Percentiles rank a stretch among this genome's conserved stretches.
These are phyloP conservation scores for Gallinago stenura DNA, from an alignment of 2,797 vertebrate genomes.

Conservation along the genomic window DNA sequence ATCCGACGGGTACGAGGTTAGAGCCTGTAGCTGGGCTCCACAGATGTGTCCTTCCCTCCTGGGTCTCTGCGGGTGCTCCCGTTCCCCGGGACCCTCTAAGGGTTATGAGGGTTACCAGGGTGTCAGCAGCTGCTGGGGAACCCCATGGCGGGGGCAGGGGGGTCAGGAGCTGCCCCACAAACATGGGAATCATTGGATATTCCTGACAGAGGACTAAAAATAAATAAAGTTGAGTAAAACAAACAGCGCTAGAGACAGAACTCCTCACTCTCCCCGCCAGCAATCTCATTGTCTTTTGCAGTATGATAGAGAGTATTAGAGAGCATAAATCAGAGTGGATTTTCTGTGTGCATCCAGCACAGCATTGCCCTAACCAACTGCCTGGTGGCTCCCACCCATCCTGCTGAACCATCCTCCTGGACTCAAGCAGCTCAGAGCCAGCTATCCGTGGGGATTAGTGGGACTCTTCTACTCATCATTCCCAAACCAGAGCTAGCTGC, in stretches of 20 bases:
- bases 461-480: not conserved
- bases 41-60: not conserved
- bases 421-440: not conserved
- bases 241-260: not conserved
- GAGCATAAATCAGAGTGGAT: not conserved
- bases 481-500: not conserved
- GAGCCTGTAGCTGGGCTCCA: not conserved
- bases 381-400: not conserved
- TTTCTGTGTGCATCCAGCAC: not conserved
- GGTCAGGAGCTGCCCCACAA: not conserved
- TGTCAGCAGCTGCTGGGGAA: not conserved
- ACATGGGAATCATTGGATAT: not conserved
- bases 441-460: not conserved
- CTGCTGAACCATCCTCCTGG: not conserved
- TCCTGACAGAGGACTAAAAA: not conserved
- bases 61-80: not conserved
- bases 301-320: not conserved
- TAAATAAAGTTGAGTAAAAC: not conserved
- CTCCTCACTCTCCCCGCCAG: not conserved
- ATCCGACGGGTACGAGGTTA: not conserved
- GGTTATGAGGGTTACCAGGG: not conserved
- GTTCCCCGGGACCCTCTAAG: too few species aligned
- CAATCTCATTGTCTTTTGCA: not conserved
- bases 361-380: not conserved
- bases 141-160: not conserved